These are phyloP conservation scores for Lepidonotus clava DNA, from an alignment of 2,888 invertebrate genomes.

Conservation along the genomic window DNA sequence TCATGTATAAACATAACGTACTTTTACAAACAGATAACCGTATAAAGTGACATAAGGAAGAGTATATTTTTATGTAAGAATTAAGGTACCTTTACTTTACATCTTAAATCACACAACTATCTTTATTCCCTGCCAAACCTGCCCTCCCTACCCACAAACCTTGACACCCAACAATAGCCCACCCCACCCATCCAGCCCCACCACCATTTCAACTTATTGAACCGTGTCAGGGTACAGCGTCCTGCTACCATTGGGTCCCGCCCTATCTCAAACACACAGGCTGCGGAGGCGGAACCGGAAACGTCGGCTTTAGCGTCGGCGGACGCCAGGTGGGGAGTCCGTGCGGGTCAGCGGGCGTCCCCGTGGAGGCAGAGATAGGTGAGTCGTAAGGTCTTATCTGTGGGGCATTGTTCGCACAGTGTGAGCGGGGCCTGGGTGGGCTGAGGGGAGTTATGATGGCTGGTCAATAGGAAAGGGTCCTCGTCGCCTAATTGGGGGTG, in stretches of 20 bases:
- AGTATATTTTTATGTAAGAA: no score
- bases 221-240: background rate
- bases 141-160: background rate
- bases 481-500: background rate
- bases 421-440: no score
- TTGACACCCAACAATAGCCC: no score
- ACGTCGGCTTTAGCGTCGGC: background rate
- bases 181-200: background rate
- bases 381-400: background rate
- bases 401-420: no score
- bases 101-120: no score
- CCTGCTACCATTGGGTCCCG: background rate
- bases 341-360: background rate
- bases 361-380: background rate
- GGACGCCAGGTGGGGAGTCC: background rate
- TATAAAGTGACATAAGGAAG: no score
- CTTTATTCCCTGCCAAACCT: no score
- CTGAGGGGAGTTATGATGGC: no score
- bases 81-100: no score
- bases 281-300: slow-evolving; percentile 8
- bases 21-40: no score
- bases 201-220: no score
- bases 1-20: no score
- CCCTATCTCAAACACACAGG: background rate
- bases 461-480: background rate